A percentile compares a stretch with the other conserved stretches of the same genome.
phyloP scores from a whole-genome alignment of 2,113 vertebrate genomes.

The Anseranas semipalmata region DNA sequence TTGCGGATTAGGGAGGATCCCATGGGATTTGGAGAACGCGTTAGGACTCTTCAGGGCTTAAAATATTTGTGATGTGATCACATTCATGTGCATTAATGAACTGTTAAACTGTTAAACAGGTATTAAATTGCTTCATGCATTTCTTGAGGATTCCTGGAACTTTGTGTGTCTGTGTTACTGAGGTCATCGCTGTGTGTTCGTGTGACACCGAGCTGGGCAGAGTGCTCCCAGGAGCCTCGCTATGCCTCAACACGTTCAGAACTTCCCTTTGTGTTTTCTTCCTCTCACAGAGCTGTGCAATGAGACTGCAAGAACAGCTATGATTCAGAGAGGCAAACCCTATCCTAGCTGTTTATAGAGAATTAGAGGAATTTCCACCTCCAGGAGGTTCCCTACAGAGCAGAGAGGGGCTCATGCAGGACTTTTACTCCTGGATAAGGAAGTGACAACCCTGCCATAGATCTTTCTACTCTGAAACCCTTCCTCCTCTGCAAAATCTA shows the following conservation, averaged over 20 bases:
- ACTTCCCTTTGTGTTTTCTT: not conserved
- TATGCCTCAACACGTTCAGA: accelerated
- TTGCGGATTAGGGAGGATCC: not conserved
- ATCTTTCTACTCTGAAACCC: not conserved
- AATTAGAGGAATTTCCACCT: not conserved
- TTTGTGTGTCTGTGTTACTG: not conserved
- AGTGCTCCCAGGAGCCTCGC: not conserved
- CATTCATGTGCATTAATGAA: not conserved
- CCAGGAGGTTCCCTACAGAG: not conserved
- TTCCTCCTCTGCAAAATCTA: not conserved
- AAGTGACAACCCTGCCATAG: not conserved
- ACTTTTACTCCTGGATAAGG: not conserved
- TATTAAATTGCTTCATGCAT: not conserved
- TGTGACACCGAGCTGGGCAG: accelerated
- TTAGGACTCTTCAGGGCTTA: not conserved
- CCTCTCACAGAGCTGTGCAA: not conserved
- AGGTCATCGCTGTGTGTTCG: not conserved
- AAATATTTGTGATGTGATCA: not conserved
- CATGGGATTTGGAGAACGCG: not conserved
- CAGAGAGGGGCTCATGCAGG: accelerated
- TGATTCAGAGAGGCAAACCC: not conserved
- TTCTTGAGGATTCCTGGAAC: not conserved
- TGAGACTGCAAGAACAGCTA: not conserved
- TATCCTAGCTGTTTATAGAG: not conserved
- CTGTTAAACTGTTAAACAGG: not conserved